These are phyloP conservation scores for Leucoma salicis DNA, from an alignment of 2,888 invertebrate species.

Conservation along the genomic window DNA sequence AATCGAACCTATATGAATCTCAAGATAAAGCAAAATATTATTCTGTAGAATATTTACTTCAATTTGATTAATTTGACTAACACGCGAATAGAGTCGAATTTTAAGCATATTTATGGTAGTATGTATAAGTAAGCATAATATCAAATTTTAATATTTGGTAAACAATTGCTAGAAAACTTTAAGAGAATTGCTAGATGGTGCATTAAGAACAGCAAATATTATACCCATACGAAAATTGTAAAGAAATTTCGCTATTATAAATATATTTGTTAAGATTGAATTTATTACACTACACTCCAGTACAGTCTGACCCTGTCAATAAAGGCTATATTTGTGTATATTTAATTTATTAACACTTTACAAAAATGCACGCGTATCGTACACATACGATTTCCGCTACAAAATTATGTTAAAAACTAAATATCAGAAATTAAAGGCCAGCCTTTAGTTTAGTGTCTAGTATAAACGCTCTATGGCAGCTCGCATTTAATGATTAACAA, in stretches of 20 bases:
- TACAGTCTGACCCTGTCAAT: conserved; percentile 76
- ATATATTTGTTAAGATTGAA: conserved; percentile 70
- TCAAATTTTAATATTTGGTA: conserved; percentile 40
- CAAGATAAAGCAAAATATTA: conserved; percentile 54
- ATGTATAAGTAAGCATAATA: conserved; percentile 23
- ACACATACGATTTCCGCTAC: conserved; percentile 22
- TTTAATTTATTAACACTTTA: conserved; percentile 39
- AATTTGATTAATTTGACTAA: conserved; percentile 30
- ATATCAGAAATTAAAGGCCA: conserved; percentile 41
- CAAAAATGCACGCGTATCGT: conserved; percentile 28
- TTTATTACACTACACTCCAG: conserved; percentile 69
- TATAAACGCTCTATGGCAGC: conserved; percentile 9
- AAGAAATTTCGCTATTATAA: conserved; percentile 68
- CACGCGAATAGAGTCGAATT: conserved; percentile 31
- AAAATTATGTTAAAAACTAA: conserved; percentile 27
- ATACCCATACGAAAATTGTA: conserved; percentile 67
- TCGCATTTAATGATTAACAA: neutral
- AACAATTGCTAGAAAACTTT: conserved; percentile 49
- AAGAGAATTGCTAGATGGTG: conserved; percentile 58
- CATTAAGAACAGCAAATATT: conserved; percentile 58
- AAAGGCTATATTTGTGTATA: conserved; percentile 59
- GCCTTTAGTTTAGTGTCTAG: conserved; percentile 34
- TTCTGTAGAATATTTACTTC: conserved; percentile 28
- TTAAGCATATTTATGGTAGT: conserved; percentile 34
- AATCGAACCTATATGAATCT: conserved; percentile 57